A percentile compares a stretch with the other conserved stretches of the same genome.
Evolutionary conservation across 2,113 vertebrate species (phyloP).

Genomic region (Ophiodon elongatus): DNA sequence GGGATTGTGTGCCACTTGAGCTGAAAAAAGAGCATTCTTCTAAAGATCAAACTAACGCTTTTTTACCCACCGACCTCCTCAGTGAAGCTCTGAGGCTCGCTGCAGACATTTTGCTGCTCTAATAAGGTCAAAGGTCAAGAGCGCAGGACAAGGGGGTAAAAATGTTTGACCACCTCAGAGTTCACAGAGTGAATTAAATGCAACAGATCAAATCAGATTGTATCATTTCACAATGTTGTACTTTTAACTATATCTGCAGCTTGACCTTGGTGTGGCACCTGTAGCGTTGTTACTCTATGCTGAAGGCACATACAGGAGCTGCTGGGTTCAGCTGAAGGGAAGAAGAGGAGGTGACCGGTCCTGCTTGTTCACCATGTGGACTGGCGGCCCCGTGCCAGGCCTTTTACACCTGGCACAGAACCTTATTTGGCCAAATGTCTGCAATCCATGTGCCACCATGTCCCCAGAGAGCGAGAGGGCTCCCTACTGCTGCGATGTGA

Average conservation of each 20-base stretch:
- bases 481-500: not conserved
- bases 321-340: not conserved
- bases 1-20: not conserved
- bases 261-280: not conserved
- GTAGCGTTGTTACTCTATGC: not conserved
- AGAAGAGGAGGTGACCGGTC: not conserved
- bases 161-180: not conserved
- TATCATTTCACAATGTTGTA: not conserved
- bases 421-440: not conserved
- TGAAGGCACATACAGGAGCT: not conserved
- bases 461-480: not conserved
- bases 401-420: not conserved
- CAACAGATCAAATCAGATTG: not conserved
- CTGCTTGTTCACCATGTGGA: not conserved
- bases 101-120: not conserved
- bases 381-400: not conserved
- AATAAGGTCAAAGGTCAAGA: conserved; percentile 26
- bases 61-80: not conserved
- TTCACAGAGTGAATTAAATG: not conserved
- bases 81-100: not conserved
- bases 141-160: not conserved
- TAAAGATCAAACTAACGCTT: not conserved
- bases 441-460: not conserved
- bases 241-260: not conserved
- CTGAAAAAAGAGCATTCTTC: not conserved